Conservation (phyloP, 2,888 invertebrate genomes). For the Netelia virgata region DNA sequence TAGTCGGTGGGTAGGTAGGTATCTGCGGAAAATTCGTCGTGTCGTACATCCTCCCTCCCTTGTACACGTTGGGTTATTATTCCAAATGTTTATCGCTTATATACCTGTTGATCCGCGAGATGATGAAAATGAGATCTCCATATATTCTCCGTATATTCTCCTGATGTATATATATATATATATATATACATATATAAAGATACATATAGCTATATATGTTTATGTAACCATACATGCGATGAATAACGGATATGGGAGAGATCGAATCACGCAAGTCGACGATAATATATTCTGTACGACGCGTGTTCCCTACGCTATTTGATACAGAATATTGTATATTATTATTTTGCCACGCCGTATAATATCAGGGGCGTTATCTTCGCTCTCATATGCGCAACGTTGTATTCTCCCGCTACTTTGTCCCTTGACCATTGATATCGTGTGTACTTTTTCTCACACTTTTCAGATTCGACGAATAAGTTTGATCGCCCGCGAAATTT, state of each 20-base stretch:
- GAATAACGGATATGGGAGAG: slow-evolving; percentile 50
- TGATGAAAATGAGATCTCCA: slow-evolving; percentile 47
- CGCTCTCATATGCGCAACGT: not conserved
- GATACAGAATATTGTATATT: slow-evolving; percentile 33
- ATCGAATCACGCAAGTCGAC: slow-evolving; percentile 44
- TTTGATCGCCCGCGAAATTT: not conserved
- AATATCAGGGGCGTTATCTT: not conserved
- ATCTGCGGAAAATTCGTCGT: not conserved
- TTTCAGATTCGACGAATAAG: not conserved
- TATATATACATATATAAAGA: not conserved
- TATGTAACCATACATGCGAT: slow-evolving; percentile 18
- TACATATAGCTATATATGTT: not conserved
- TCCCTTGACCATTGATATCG: slow-evolving; percentile 3
- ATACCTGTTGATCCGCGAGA: slow-evolving; percentile 53
- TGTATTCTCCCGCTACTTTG: slow-evolving; percentile 3
- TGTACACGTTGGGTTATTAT: slow-evolving; percentile 12
- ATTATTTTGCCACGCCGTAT: slow-evolving; percentile 46
- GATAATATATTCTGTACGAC: slow-evolving; percentile 42
- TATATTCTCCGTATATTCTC: slow-evolving; percentile 8
- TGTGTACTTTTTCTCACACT: too few relatives aligned
- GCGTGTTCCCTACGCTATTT: not conserved
- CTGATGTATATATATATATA: not conserved
- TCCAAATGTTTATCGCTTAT: slow-evolving; percentile 52
- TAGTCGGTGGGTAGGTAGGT: not conserved
- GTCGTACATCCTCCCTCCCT: not conserved